phyloP scores from a whole-genome alignment of 2,113 vertebrate genomes.

The Cacatua alba region DNA sequence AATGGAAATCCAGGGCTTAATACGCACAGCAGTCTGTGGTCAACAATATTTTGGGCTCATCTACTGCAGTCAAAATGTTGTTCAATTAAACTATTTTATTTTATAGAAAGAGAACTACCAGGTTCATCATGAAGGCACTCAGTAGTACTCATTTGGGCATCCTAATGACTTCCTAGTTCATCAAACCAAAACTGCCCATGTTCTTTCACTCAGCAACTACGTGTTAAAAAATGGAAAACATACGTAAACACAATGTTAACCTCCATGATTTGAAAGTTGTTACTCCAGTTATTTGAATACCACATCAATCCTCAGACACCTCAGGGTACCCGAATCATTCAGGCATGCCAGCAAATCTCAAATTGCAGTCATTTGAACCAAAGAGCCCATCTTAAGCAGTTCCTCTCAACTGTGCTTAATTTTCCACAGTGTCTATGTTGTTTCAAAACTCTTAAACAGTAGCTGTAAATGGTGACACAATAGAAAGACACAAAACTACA shows the following conservation, averaged over 20 bases:
- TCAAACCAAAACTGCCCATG: background rate
- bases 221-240: slow-evolving; percentile 31
- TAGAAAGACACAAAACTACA: background rate
- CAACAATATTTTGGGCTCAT: background rate
- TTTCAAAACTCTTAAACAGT: background rate
- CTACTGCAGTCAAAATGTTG: background rate
- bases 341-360: background rate
- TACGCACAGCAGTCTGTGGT: background rate
- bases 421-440: background rate
- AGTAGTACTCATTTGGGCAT: background rate
- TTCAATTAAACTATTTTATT: background rate
- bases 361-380: background rate
- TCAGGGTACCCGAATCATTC: slow-evolving; percentile 39
- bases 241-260: slow-evolving; percentile 8
- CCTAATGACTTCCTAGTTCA: background rate
- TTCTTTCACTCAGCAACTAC: background rate
- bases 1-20: background rate
- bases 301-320: slow-evolving; percentile 23
- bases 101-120: background rate
- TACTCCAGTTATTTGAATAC: background rate
- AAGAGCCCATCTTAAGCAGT: slow-evolving; percentile 14
- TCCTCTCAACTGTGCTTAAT: slow-evolving; percentile 8
- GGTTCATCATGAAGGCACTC: background rate
- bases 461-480: background rate
- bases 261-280: background rate